These are phyloP conservation scores for Antedon bifida DNA, from an alignment of 35 echinoderm and acorn worm genomes.

Conservation along the genomic window DNA sequence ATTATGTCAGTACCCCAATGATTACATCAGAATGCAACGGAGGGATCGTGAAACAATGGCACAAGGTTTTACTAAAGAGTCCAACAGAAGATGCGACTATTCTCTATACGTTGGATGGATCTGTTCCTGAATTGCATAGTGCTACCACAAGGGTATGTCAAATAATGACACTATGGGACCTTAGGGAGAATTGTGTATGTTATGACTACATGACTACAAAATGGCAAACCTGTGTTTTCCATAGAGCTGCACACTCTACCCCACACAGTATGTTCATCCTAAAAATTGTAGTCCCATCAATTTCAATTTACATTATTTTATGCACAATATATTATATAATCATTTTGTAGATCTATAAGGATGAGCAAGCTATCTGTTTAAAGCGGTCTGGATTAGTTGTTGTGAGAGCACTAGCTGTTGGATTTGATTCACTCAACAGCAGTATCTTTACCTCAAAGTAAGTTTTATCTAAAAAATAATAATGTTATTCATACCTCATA, in stretches of 20 bases:
- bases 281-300: no score
- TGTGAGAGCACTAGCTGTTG: slow-evolving; percentile 28
- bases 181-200: background rate
- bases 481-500: no score
- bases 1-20: slow-evolving; percentile 15
- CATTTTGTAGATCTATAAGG: slow-evolving; percentile 51
- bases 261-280: no score
- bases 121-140: slow-evolving; percentile 39
- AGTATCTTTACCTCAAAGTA: slow-evolving; percentile 47
- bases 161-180: background rate
- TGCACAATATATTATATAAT: no score
- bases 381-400: slow-evolving; percentile 44
- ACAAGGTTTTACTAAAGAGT: slow-evolving; percentile 21
- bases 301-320: no score
- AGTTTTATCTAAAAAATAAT: background rate
- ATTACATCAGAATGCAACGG: slow-evolving; percentile 24
- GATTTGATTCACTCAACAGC: slow-evolving; percentile 24
- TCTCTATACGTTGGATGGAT: slow-evolving; percentile 51
- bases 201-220: background rate
- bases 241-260: no score
- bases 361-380: slow-evolving; percentile 33
- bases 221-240: background rate
- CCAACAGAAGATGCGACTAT: slow-evolving; percentile 20
- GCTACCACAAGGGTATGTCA: slow-evolving; percentile 35
- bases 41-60: slow-evolving; percentile 32